These are phyloP conservation scores for Strix aluco DNA, from an alignment of 2,113 vertebrate species.

Conservation along the genomic window DNA sequence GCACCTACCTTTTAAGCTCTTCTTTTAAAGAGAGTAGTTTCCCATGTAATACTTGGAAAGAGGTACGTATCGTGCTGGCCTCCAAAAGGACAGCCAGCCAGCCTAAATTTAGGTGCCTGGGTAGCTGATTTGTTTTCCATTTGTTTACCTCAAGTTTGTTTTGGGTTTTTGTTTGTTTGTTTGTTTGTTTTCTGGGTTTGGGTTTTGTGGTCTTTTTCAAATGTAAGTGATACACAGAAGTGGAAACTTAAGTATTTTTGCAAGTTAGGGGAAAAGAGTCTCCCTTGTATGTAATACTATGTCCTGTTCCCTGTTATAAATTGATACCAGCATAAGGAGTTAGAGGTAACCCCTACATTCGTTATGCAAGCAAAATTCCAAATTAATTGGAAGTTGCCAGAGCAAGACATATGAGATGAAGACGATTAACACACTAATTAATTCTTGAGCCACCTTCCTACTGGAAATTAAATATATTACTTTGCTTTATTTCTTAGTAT, in stretches of 20 bases:
- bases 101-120: background rate
- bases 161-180: background rate
- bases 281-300: background rate
- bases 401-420: background rate
- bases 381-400: background rate
- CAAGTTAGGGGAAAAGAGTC: background rate
- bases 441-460: background rate
- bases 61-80: background rate
- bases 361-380: background rate
- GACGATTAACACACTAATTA: background rate
- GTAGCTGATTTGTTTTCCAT: background rate
- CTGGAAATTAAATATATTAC: background rate
- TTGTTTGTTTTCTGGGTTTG: background rate
- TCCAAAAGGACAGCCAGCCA: background rate
- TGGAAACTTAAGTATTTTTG: background rate
- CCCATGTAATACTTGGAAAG: background rate
- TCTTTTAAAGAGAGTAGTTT: background rate
- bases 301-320: background rate
- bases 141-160: background rate
- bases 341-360: background rate
- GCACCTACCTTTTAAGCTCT: background rate
- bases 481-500: background rate
- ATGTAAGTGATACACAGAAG: background rate
- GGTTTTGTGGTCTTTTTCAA: background rate
- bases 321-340: background rate